Conservation (phyloP, 2,113 vertebrate species). For the Polyodon spathula region DNA sequence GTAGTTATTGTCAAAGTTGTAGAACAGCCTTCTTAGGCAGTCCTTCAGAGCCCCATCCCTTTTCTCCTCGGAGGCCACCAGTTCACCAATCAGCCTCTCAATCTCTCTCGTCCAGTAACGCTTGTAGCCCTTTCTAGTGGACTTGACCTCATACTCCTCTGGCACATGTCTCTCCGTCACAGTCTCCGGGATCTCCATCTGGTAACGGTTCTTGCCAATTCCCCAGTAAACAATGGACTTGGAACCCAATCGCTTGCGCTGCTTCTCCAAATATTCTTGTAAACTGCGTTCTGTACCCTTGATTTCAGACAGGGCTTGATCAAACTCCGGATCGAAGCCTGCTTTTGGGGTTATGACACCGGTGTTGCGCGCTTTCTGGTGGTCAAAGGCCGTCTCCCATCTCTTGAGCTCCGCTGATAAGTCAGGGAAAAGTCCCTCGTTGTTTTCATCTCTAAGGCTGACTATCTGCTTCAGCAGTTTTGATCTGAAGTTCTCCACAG, state of each 20-base stretch:
- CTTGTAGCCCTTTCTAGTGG: constrained; percentile 88
- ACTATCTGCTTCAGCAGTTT: constrained; percentile 65
- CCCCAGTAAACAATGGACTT: constrained; percentile 81
- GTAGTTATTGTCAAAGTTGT: constrained; percentile 89
- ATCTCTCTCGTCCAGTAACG: constrained; percentile 83
- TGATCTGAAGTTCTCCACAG: constrained; percentile 56
- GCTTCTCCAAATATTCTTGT: constrained; percentile 75
- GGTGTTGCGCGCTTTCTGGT: constrained; percentile 81
- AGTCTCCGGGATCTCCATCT: constrained; percentile 86
- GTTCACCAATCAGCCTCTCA: constrained; percentile 69
- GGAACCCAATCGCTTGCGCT: constrained; percentile 77
- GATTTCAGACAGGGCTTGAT: constrained; percentile 71
- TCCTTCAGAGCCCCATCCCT: constrained; percentile 79
- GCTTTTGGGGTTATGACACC: constrained; percentile 84
- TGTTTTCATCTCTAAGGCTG: constrained; percentile 44
- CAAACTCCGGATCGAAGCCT: constrained; percentile 87
- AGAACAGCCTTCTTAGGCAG: constrained; percentile 89
- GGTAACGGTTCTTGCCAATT: constrained; percentile 81
- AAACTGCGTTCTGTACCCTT: constrained; percentile 63
- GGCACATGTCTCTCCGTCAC: constrained; percentile 62
- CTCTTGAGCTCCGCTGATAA: constrained; percentile 71
- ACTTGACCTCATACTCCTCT: constrained; percentile 82
- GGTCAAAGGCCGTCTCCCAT: constrained; percentile 92
- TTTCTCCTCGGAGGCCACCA: constrained; percentile 82
- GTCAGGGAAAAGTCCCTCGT: constrained; percentile 72